Evolutionary conservation across 2,797 vertebrate species (phyloP).

Genomic region (Fistularia tabacaria): DNA sequence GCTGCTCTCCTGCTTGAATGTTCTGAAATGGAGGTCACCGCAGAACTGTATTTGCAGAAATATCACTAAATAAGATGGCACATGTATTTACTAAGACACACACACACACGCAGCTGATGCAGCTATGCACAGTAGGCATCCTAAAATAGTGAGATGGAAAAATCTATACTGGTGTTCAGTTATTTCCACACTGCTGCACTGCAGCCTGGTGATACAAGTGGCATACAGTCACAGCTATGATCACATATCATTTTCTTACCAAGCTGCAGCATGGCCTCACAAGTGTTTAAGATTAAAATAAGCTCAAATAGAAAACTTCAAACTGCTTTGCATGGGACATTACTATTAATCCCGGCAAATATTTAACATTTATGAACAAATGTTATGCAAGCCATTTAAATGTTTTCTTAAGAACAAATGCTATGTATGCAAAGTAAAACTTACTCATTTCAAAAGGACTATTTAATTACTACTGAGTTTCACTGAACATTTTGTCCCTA

Average conservation of each 20-base stretch:
- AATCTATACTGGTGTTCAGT: slow-evolving; percentile 73
- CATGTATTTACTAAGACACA: slow-evolving; percentile 23
- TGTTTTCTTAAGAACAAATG: slow-evolving; percentile 7
- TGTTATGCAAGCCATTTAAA: slow-evolving; percentile 27
- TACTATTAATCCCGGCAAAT: slow-evolving; percentile 41
- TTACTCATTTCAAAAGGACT: neutral
- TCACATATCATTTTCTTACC: slow-evolving; percentile 56
- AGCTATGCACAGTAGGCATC: slow-evolving; percentile 34
- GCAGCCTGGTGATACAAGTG: slow-evolving; percentile 39
- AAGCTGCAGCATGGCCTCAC: slow-evolving; percentile 23
- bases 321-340: slow-evolving; percentile 31
- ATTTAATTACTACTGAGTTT: slow-evolving; percentile 4
- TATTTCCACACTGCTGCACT: slow-evolving; percentile 57
- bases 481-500: neutral
- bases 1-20: slow-evolving; percentile 2
- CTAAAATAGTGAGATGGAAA: slow-evolving; percentile 72
- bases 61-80: slow-evolving; percentile 8
- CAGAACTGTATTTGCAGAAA: slow-evolving; percentile 17
- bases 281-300: slow-evolving; percentile 41
- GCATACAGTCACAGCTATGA: slow-evolving; percentile 45
- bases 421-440: slow-evolving; percentile 1
- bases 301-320: slow-evolving; percentile 26
- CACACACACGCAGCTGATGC: slow-evolving; percentile 34
- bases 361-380: slow-evolving; percentile 29
- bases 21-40: slow-evolving; percentile 14